Evolutionary conservation across 2,113 vertebrate genomes (phyloP), one percentile per base, ranked within the genome.

Genomic region (Pitta sordida): DNA sequence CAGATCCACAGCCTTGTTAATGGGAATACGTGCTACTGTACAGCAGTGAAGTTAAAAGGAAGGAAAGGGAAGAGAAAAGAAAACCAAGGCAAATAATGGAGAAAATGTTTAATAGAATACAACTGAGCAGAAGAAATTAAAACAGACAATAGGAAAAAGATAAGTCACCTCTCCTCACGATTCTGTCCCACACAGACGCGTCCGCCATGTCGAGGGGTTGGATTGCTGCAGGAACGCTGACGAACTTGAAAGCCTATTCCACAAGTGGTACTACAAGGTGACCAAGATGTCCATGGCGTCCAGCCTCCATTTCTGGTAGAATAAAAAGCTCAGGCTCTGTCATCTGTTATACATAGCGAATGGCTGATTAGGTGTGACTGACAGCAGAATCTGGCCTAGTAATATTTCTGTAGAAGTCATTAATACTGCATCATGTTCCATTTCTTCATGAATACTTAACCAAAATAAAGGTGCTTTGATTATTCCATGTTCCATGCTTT

Each of bases 191-290:
- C 99, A 55, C 99, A 99, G 90, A 99, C 99, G 0, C 99, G 98
- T 59, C 99, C 99, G 7, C 99, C 99, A 1, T 99, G 98, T 29
- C 99, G 98, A 30, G 99, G 99, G 4, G 98, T 98, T 27, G 99
- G 99, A 95, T 99, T 99, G 97, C 99, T 99, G 97, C 99, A 99
- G 87, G 99, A 99, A 11, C 99, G 98, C 88, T 99, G 99, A 5
- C 99, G 99, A 74, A 99, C 99, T 97, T 99, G 99, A 97, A 99
- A 99, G 95, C 99, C 99, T 52, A 99, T 99, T 65, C 99, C 99
- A 49, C 99, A 99, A 86, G 98, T 99, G 78, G 99, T 99, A 97
- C 99, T 99, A 98, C 99, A 99, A 65, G 98, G 98, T 27, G 99
- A 99, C 99, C 99, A 99, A 41, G 98, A 97, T 19, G 99, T 99